Base-by-base conservation (phyloP, 2,888 invertebrate species). In the Phania funesta region DNA sequence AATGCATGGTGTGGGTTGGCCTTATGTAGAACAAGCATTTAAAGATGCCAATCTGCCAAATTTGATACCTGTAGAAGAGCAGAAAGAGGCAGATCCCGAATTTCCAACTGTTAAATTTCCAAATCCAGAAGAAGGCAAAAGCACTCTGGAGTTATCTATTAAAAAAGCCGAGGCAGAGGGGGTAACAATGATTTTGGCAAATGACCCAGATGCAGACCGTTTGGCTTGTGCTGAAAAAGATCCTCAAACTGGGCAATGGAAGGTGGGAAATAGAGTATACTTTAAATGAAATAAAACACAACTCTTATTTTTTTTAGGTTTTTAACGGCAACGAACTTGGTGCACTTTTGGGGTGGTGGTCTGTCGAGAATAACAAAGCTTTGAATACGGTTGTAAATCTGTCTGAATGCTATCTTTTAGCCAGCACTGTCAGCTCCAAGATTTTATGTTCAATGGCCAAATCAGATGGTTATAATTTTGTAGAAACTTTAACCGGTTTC, bases 191-290 rank as follows among this genome's bases (percentile, higher is more conserved):
- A 96, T 99, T 85, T 92, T 99, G 60, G 99, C 98, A 9, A 99
- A 99, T 90, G 99, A 99, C 92, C 99, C 99, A 0, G 99, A 99
- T 91, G 99, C 99, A 0, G 99, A 99, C 91, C 93, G 99, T 74
- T 92, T 99, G 84, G 99, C 98, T 0, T 94, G 97, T 24, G 99
- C 99, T 0, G 98, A 98, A 89, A 96, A 95, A 90, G 92, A 94
- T 87, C 87, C 91, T 5, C 73, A 74, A n/a, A 86, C 84, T 9
- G 83, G 86, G 1, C 79, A 73, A 41, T 90, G 87, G 84, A 89
- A 89, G 83, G 87, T 87, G 65, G 77, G 38, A 18, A 11, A 8
- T n/a, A n/a, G n/a, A n/a, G n/a, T n/a, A 38, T 50, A 26, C 5
- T n/a, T 26, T 8, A 6, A 8, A 52, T 8, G 1, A 62, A 18